Conservation (phyloP, 1,140 invertebrate genomes). For the Drosophila mojavensis region DNA sequence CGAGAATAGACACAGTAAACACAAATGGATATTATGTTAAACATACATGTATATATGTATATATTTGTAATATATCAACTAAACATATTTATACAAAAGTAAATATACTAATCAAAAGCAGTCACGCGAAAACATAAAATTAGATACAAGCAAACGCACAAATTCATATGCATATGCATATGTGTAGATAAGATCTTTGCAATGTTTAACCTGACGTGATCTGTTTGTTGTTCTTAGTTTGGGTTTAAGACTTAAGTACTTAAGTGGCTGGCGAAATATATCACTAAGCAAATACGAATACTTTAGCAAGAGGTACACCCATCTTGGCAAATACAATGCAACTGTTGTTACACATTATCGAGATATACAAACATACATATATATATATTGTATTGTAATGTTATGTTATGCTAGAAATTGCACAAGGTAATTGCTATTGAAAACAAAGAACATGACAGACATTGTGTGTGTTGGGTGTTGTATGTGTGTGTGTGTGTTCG, state of each 20-base stretch:
- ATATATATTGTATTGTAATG: constrained; percentile 27
- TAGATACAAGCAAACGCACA: constrained; percentile 32
- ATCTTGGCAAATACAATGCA: constrained; percentile 57
- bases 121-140: constrained; percentile 13
- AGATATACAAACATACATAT: constrained; percentile 13
- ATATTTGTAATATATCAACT: constrained; percentile 27
- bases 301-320: constrained; percentile 61
- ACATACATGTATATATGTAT: neutral
- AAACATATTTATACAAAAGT: constrained; percentile 54
- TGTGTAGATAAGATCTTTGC: constrained; percentile 1
- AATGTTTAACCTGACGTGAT: neutral
- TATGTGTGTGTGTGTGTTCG: neutral
- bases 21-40: constrained; percentile 22
- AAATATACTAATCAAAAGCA: constrained; percentile 15
- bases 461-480: neutral
- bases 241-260: constrained; percentile 66
- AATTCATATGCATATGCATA: neutral
- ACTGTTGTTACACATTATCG: constrained; percentile 38
- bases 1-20: too few species aligned
- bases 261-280: constrained; percentile 66
- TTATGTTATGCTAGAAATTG: constrained; percentile 58
- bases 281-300: constrained; percentile 65
- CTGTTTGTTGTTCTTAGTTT: constrained; percentile 2
- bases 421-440: constrained; percentile 56
- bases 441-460: constrained; percentile 21